phyloP scores from a whole-genome alignment of 2,888 invertebrate species.

The Clostera curtula region DNA sequence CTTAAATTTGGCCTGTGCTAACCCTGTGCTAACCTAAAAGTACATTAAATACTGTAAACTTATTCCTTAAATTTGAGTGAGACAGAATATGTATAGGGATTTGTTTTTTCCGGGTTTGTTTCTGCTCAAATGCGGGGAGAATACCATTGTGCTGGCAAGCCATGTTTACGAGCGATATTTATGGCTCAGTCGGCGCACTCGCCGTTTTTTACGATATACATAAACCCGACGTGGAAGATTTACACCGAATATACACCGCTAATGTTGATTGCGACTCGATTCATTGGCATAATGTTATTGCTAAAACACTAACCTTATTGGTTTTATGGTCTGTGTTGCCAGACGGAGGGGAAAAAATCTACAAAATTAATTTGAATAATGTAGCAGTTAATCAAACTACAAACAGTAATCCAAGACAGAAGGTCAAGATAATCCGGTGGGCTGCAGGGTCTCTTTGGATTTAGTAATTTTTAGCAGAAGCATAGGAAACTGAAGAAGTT shows the following conservation, averaged over 20 bases:
- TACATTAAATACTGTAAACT: too few species aligned
- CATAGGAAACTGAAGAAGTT: too few species aligned
- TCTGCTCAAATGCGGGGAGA: not conserved
- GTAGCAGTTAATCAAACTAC: not conserved
- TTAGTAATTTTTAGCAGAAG: too few species aligned
- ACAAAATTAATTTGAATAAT: not conserved
- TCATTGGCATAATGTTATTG: conserved; percentile 51
- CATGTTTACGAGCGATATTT: conserved; percentile 63
- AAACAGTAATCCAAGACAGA: not conserved
- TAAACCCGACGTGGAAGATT: conserved; percentile 71
- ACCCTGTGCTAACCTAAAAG: too few species aligned
- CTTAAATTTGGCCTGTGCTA: too few species aligned
- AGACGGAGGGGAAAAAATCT: too few species aligned
- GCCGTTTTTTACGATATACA: conserved; percentile 72
- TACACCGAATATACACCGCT: conserved; percentile 70
- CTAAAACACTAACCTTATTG: not conserved
- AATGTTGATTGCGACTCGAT: conserved; percentile 60
- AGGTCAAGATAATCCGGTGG: conserved; percentile 5
- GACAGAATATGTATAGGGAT: too few species aligned
- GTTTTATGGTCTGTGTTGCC: conserved; percentile 1
- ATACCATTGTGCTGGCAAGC: not conserved
- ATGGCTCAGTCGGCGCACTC: conserved; percentile 61
- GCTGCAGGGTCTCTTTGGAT: too few species aligned
- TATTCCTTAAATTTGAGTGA: too few species aligned
- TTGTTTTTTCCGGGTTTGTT: too few species aligned